phyloP scores from a whole-genome alignment of 2,797 vertebrate species.

The Craterocephalus amniculus region DNA sequence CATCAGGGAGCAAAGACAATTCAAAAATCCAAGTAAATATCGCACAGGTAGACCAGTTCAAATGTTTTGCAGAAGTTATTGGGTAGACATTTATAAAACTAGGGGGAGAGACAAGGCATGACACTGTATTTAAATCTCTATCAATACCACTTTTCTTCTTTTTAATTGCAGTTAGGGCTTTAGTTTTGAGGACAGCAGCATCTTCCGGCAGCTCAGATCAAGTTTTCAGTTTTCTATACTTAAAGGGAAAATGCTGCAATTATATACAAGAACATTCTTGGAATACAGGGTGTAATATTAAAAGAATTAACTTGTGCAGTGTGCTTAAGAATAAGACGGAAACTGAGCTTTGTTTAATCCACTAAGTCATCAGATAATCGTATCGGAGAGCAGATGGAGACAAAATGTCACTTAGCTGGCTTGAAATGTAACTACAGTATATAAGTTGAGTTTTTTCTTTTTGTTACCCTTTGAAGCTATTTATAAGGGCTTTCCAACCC shows the following conservation, averaged over 20 bases:
- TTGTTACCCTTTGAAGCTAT: background rate
- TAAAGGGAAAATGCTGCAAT: background rate
- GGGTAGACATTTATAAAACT: background rate
- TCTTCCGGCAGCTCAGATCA: background rate
- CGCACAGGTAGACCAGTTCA: background rate
- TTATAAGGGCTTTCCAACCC: conserved; percentile 13
- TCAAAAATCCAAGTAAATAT: background rate
- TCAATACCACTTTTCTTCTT: background rate
- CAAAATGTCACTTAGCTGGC: background rate
- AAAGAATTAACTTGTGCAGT: background rate
- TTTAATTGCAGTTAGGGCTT: background rate
- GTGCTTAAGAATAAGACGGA: conserved; percentile 19
- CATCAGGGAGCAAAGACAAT: conserved; percentile 1
- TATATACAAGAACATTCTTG: background rate
- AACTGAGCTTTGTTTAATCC: conserved; percentile 21
- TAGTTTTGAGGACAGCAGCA: background rate
- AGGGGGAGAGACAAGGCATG: background rate
- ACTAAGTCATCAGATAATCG: conserved; percentile 30
- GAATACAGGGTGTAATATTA: conserved; percentile 10
- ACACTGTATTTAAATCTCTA: background rate
- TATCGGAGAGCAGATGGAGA: conserved; percentile 13
- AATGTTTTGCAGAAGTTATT: background rate
- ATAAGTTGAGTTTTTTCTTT: background rate
- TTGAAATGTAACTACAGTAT: background rate
- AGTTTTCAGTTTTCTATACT: conserved; percentile 4